Percentiles rank a stretch among this genome's conserved stretches.
phyloP scores from a whole-genome alignment of 2,888 invertebrate species.

The Cheilosia grossa region DNA sequence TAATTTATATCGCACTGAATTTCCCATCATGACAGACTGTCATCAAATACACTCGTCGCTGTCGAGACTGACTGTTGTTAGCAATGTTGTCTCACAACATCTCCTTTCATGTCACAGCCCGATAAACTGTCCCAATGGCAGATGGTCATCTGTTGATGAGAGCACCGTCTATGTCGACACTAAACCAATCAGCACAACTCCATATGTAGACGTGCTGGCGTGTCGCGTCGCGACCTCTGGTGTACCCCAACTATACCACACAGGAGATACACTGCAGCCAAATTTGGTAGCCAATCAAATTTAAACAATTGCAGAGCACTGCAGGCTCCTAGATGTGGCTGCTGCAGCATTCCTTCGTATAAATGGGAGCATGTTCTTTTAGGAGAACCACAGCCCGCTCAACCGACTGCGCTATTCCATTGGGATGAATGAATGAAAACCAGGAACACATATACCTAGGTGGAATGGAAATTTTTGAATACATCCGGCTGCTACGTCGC shows the following conservation, averaged over 20 bases:
- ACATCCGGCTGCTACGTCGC: constrained; percentile 21
- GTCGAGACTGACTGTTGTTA: constrained; percentile 55
- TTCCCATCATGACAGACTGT: constrained; percentile 60
- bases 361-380: constrained; percentile 71
- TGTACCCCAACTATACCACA: constrained; percentile 9
- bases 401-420: constrained; percentile 44
- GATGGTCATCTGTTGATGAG: constrained; percentile 68
- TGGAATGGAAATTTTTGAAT: constrained; percentile 70
- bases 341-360: constrained; percentile 68
- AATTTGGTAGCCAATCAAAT: constrained; percentile 75
- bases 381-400: constrained; percentile 53
- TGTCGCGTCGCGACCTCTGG: constrained; percentile 61
- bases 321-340: constrained; percentile 14
- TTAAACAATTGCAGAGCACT: constrained; percentile 66
- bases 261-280: constrained; percentile 40
- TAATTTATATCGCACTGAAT: constrained; percentile 39
- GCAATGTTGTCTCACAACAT: constrained; percentile 64
- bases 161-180: constrained; percentile 64
- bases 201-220: constrained; percentile 57
- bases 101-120: constrained; percentile 53
- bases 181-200: constrained; percentile 73
- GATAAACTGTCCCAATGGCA: constrained; percentile 56
- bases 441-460: constrained; percentile 54
- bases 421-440: constrained; percentile 73
- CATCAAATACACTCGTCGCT: constrained; percentile 57